Conservation (phyloP, 2,797 vertebrate species). For the Iguana delicatissima region DNA sequence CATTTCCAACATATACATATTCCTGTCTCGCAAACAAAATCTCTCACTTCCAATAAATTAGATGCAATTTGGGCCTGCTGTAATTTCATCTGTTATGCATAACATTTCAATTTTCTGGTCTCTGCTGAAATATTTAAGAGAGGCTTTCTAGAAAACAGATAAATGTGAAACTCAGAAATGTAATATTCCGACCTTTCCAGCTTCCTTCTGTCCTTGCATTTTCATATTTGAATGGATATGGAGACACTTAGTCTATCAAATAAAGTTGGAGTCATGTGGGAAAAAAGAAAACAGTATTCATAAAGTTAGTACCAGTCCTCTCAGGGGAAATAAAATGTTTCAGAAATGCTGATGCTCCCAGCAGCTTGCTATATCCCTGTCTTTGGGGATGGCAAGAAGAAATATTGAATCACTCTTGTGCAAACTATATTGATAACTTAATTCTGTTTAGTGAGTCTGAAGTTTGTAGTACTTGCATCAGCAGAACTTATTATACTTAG, state of each 20-base stretch:
- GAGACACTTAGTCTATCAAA: conserved; percentile 5
- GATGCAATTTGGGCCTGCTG: background rate
- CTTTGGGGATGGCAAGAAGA: background rate
- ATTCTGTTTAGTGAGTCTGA: background rate
- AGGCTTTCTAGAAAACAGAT: conserved; percentile 15
- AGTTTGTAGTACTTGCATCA: background rate
- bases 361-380: background rate
- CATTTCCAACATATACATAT: conserved; percentile 11
- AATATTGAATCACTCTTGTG: background rate
- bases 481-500: background rate
- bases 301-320: background rate
- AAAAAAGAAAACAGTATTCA: background rate
- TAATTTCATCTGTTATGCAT: conserved; percentile 36
- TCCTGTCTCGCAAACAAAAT: conserved; percentile 41
- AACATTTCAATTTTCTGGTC: conserved; percentile 35
- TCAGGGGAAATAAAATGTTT: background rate
- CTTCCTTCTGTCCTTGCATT: background rate
- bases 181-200: conserved; percentile 13
- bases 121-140: conserved; percentile 23
- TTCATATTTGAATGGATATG: background rate
- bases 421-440: background rate
- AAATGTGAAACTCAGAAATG: conserved; percentile 12
- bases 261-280: background rate
- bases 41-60: conserved; percentile 10
- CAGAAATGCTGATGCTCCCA: conserved; percentile 30